phyloP scores from a whole-genome alignment of 2,888 invertebrate genomes.

The Cephus pygmeus region DNA sequence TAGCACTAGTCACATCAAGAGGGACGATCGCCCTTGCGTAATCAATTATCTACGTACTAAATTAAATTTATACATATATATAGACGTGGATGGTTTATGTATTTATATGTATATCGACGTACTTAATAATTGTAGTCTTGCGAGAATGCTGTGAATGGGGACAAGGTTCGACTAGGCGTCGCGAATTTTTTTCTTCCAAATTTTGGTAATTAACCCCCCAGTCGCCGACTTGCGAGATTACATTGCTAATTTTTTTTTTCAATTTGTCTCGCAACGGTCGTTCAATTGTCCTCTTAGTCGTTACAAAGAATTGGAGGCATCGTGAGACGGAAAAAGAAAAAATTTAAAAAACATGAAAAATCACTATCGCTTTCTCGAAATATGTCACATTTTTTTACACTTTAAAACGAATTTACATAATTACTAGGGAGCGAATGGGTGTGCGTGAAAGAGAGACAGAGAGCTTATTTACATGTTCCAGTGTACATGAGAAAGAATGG shows the following conservation, averaged over 20 bases:
- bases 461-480: not conserved
- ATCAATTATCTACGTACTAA: constrained; percentile 12
- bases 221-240: not conserved
- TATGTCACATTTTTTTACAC: constrained; percentile 4
- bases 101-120: constrained; percentile 33
- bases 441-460: not conserved
- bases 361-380: constrained; percentile 1
- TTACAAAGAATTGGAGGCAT: not conserved
- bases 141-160: constrained; percentile 10
- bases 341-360: not conserved
- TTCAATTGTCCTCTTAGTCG: not conserved
- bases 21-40: not conserved
- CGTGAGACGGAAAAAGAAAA: not conserved
- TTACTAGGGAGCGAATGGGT: not conserved
- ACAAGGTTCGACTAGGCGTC: constrained; percentile 24
- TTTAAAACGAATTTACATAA: constrained; percentile 3
- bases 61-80: constrained; percentile 33
- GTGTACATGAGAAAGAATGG: not conserved
- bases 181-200: not conserved
- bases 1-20: constrained; percentile 1
- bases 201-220: not conserved
- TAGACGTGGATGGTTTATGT: constrained; percentile 32
- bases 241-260: not conserved
- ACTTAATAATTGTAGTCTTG: constrained; percentile 9
- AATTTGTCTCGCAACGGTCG: not conserved